A percentile compares a stretch with the other conserved stretches of the same genome.
These are phyloP conservation scores for Porites evermanni DNA, from an alignment of 92 coral and sea anemone genomes.

Conservation along the genomic window DNA sequence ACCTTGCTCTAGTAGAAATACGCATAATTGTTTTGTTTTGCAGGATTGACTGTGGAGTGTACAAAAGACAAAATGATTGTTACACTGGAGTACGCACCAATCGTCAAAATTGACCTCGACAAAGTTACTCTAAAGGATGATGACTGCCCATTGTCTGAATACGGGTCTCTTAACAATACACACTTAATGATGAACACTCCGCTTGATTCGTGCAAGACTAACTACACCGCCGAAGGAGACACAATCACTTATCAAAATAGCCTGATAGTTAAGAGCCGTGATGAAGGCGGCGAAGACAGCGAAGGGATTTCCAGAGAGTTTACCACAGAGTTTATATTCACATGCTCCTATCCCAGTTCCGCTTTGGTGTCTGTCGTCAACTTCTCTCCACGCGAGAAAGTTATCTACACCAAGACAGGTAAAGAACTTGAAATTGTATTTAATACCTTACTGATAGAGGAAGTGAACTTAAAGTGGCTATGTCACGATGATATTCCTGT, in stretches of 20 bases:
- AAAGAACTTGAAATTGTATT: neutral
- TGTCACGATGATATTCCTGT: too few relatives aligned
- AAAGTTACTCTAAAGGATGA: conserved; percentile 60
- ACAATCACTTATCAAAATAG: conserved; percentile 73
- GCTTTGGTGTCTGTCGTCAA: conserved; percentile 78
- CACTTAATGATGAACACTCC: conserved; percentile 31
- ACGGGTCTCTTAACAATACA: neutral
- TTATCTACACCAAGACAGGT: conserved; percentile 78
- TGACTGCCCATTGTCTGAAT: conserved; percentile 21
- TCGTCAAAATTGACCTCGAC: conserved; percentile 41
- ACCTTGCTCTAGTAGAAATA: too few relatives aligned
- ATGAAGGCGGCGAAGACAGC: conserved; percentile 31
- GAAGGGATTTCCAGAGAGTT: conserved; percentile 74
- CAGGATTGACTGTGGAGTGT: conserved; percentile 74
- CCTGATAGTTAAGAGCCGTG: conserved; percentile 61
- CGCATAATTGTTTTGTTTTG: neutral
- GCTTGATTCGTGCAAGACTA: conserved; percentile 72
- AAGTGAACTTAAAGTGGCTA: too few relatives aligned
- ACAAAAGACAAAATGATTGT: conserved; percentile 66
- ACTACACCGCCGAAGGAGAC: conserved; percentile 63
- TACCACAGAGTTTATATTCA: conserved; percentile 80
- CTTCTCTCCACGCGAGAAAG: conserved; percentile 82
- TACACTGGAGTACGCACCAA: conserved; percentile 30
- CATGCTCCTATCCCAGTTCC: conserved; percentile 74
- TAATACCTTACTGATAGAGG: too few relatives aligned